Evolutionary conservation across 2,113 vertebrate genomes (phyloP).

Genomic region (Etheostoma spectabile): DNA sequence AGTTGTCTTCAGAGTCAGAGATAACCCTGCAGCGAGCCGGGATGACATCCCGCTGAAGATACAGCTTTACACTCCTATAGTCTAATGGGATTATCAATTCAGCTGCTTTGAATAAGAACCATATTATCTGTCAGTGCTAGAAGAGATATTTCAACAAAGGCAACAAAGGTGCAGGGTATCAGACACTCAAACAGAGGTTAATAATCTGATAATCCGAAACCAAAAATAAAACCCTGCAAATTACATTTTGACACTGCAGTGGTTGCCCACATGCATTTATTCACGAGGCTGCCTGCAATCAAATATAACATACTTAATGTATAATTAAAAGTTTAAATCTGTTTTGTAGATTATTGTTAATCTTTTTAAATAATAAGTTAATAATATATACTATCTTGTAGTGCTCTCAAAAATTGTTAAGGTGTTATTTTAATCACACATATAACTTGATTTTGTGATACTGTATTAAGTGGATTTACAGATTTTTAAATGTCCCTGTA

Average conservation of each 20-base stretch:
- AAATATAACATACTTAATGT: neutral
- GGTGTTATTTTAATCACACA: no score
- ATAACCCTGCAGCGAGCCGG: conserved; percentile 59
- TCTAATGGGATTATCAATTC: conserved; percentile 72
- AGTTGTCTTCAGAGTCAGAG: conserved; percentile 52
- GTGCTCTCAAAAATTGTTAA: neutral
- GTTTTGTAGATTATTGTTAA: neutral
- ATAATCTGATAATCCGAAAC: conserved; percentile 2
- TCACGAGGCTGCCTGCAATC: neutral
- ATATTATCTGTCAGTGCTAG: conserved; percentile 52
- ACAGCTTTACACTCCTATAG: conserved; percentile 56
- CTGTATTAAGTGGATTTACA: neutral
- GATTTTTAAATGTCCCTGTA: neutral
- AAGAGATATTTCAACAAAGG: conserved; percentile 56
- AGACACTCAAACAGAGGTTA: conserved; percentile 11
- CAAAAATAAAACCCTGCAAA: conserved; percentile 6
- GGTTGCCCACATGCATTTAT: neutral
- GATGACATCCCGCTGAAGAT: conserved; percentile 55
- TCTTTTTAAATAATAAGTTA: no score
- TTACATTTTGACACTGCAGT: neutral
- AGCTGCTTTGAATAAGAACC: conserved; percentile 69
- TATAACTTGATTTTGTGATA: neutral
- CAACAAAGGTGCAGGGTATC: conserved; percentile 26
- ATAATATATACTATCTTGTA: no score
- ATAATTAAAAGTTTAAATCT: neutral